Evolutionary conservation across 2,797 vertebrate species (phyloP).

Genomic region (Hyperoplus lanceolatus): DNA sequence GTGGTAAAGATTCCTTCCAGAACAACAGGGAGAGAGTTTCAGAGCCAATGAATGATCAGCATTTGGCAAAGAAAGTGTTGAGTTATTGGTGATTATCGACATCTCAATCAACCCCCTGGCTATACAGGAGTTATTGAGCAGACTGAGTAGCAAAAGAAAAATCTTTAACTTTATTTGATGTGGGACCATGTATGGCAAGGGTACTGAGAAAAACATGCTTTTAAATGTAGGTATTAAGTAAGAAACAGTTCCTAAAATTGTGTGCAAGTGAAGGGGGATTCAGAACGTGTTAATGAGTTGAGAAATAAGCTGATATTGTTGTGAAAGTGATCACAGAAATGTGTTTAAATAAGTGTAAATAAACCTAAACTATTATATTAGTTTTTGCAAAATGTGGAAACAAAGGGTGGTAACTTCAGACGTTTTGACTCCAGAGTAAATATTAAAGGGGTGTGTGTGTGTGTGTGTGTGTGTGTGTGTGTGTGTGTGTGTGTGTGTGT

Average conservation of each 20-base stretch:
- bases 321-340: not conserved
- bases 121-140: not conserved
- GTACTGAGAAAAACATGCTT: too few relatives aligned
- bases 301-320: not conserved
- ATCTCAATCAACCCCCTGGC: not conserved
- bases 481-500: too few relatives aligned
- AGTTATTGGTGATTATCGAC: conserved; percentile 1
- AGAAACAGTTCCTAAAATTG: not conserved
- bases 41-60: conserved; percentile 13
- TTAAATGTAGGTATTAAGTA: not conserved
- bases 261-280: not conserved
- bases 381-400: not conserved
- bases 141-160: too few relatives aligned
- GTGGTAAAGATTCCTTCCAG: conserved; percentile 32
- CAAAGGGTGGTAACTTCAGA: not conserved
- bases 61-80: not conserved
- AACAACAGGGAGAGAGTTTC: conserved; percentile 6
- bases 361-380: not conserved
- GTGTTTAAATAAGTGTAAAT: not conserved
- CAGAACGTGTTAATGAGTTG: not conserved
- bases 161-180: not conserved
- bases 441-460: conserved; percentile 3
- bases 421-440: conserved; percentile 5
- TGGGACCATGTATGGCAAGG: too few relatives aligned
- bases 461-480: not conserved